Evolutionary conservation across 2,888 invertebrate genomes (phyloP).

Genomic region (Synanthedon andrenaeformis): DNA sequence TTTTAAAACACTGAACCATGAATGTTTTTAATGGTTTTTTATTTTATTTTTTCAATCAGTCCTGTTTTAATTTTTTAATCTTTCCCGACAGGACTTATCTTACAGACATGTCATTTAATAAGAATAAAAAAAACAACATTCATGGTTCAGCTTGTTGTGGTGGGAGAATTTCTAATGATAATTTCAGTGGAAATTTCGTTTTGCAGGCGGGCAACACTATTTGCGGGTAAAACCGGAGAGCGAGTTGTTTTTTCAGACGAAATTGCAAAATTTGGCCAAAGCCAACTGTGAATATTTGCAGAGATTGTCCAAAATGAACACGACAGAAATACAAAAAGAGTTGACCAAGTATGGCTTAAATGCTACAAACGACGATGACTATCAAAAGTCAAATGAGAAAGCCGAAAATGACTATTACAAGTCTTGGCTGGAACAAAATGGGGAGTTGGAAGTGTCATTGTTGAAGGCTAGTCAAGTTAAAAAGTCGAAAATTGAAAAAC

Average conservation of each 20-base stretch:
- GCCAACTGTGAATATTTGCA: conserved; percentile 47
- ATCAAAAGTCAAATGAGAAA: conserved; percentile 31
- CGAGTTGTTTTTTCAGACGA: conserved; percentile 53
- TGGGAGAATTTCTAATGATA: too few relatives aligned
- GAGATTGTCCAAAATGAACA: conserved; percentile 51
- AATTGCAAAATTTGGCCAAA: conserved; percentile 47
- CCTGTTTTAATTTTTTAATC: conserved; percentile 7
- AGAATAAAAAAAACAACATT: conserved; percentile 26
- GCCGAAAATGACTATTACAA: conserved; percentile 60
- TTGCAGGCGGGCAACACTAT: conserved; percentile 35
- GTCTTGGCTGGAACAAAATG: conserved; percentile 62
- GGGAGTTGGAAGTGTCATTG: conserved; percentile 58
- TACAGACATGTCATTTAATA: conserved; percentile 58
- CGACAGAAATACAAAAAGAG: conserved; percentile 47
- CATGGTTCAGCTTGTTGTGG: conserved; percentile 44
- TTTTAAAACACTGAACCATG: conserved; percentile 45
- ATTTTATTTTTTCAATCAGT: conserved; percentile 6
- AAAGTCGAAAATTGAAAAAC: conserved; percentile 27
- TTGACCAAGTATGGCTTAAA: conserved; percentile 56
- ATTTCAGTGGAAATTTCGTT: not conserved
- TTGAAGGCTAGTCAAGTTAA: conserved; percentile 46
- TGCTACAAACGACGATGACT: conserved; percentile 29
- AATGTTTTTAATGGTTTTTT: conserved; percentile 32
- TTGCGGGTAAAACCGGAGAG: conserved; percentile 58
- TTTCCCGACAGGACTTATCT: conserved; percentile 35